Percentiles rank a stretch among this genome's conserved stretches.
These are phyloP conservation scores for Linurgus olivaceus DNA, from an alignment of 2,797 vertebrate species.

Conservation along the genomic window DNA sequence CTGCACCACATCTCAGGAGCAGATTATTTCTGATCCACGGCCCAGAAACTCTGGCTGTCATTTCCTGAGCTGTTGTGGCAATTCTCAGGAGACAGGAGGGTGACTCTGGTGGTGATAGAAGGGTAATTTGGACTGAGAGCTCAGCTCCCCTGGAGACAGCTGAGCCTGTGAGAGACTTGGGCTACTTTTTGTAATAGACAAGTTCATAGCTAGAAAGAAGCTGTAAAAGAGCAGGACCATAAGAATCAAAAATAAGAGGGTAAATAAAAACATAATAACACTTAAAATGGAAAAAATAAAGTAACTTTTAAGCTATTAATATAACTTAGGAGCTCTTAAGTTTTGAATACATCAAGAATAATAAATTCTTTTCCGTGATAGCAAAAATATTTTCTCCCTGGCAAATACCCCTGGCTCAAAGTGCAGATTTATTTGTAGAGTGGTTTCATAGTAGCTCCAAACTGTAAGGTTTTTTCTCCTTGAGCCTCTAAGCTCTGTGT, in stretches of 20 bases:
- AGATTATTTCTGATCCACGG: not conserved
- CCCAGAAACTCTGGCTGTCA: not conserved
- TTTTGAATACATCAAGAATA: not conserved
- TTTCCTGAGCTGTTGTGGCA: not conserved
- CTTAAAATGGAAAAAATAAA: not conserved
- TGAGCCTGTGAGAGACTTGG: not conserved
- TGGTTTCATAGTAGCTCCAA: not conserved
- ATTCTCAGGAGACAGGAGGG: not conserved
- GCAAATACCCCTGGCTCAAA: not conserved
- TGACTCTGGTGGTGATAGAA: not conserved
- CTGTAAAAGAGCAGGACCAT: accelerated
- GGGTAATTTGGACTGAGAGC: not conserved
- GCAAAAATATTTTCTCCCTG: not conserved
- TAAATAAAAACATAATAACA: not conserved
- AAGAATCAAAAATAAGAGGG: not conserved
- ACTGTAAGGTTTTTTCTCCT: not conserved
- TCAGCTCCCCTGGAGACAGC: not conserved
- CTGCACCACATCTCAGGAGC: not conserved
- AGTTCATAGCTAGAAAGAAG: not conserved
- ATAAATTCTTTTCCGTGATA: not conserved
- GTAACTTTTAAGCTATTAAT: not conserved
- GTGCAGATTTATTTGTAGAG: not conserved
- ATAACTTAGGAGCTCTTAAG: not conserved
- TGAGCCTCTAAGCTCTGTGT: not conserved
- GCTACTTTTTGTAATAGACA: not conserved